These are phyloP conservation scores for Mimumesa dahlbomi DNA, from an alignment of 2,888 invertebrate genomes.

Conservation along the genomic window DNA sequence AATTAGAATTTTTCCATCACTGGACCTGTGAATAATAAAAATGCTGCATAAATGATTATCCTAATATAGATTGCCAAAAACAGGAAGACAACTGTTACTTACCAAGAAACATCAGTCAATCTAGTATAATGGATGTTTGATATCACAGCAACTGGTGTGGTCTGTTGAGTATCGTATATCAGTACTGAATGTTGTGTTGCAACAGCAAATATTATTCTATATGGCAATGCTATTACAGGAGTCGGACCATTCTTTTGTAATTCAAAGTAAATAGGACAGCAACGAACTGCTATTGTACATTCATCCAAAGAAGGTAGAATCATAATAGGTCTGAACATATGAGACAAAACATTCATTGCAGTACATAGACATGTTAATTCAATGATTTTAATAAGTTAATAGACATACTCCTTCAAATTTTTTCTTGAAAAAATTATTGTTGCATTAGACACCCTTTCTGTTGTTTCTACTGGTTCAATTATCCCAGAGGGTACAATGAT, in stretches of 20 bases:
- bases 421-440: slow-evolving; percentile 83
- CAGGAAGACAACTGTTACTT: slow-evolving; percentile 56
- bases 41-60: neutral
- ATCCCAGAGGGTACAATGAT: slow-evolving; percentile 95
- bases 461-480: slow-evolving; percentile 87
- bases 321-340: slow-evolving; percentile 85
- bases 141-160: slow-evolving; percentile 88
- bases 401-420: slow-evolving; percentile 83
- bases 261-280: slow-evolving; percentile 88
- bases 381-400: neutral
- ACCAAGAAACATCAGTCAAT: slow-evolving; percentile 93
- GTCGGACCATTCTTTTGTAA: slow-evolving; percentile 82
- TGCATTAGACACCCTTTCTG: slow-evolving; percentile 82
- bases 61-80: slow-evolving; percentile 4
- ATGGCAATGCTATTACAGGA: slow-evolving; percentile 84
- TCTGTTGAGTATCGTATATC: slow-evolving; percentile 93
- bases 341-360: neutral
- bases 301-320: slow-evolving; percentile 90
- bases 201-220: slow-evolving; percentile 94
- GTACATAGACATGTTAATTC: neutral
- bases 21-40: slow-evolving; percentile 82
- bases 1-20: slow-evolving; percentile 88
- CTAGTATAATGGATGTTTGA: slow-evolving; percentile 95
- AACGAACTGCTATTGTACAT: slow-evolving; percentile 91
- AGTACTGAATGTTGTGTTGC: slow-evolving; percentile 93